These are phyloP conservation scores for Pomacea canaliculata DNA, from an alignment of 2,888 invertebrate species.

Conservation along the genomic window DNA sequence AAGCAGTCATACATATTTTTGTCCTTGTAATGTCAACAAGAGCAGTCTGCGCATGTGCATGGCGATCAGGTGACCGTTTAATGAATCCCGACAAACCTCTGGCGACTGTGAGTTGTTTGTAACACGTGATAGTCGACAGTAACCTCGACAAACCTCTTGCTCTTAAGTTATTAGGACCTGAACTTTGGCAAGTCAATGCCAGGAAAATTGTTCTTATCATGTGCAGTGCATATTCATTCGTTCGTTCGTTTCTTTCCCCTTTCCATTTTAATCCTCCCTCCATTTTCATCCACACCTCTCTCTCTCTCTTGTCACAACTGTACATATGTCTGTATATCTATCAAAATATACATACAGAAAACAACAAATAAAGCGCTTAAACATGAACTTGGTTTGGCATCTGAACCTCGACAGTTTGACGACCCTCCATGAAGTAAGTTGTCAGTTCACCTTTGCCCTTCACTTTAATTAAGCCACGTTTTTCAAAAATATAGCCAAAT, in stretches of 20 bases:
- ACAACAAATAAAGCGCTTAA: not conserved
- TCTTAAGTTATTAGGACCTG: too few relatives aligned
- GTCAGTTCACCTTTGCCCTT: constrained; percentile 97
- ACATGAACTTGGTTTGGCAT: constrained; percentile 19
- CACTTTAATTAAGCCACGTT: constrained; percentile 92
- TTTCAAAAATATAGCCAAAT: constrained; percentile 93
- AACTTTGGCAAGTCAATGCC: too few relatives aligned
- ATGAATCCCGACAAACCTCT: too few relatives aligned
- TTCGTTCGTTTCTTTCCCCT: not conserved
- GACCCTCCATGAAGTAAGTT: constrained; percentile 84
- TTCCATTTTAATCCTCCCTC: not conserved
- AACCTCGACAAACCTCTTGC: too few relatives aligned
- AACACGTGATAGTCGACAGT: too few relatives aligned
- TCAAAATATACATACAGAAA: not conserved
- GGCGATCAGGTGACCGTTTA: too few relatives aligned
- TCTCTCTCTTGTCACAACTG: not conserved
- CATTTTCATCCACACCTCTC: not conserved
- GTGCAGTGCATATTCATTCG: too few relatives aligned
- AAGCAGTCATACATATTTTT: too few relatives aligned
- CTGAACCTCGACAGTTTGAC: not conserved
- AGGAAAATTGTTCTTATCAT: too few relatives aligned
- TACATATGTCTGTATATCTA: not conserved
- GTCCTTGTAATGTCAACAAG: too few relatives aligned
- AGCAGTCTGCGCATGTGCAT: too few relatives aligned
- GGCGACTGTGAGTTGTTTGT: too few relatives aligned